phyloP scores from a whole-genome alignment of 1,140 invertebrate species.

The Dysdera silvatica region DNA sequence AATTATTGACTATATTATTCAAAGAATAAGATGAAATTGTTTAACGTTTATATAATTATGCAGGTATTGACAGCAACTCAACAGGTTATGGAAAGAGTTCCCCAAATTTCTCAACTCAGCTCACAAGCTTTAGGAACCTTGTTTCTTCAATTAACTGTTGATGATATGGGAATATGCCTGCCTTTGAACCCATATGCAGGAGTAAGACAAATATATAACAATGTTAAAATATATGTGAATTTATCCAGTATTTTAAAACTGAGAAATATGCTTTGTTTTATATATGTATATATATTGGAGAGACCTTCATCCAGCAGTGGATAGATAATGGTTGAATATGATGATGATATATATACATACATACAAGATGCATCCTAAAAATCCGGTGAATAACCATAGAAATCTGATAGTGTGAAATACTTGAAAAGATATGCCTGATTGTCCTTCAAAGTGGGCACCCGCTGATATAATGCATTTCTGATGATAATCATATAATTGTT shows the following conservation, averaged over 20 bases:
- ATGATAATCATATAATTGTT: too few species aligned
- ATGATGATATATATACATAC: too few species aligned
- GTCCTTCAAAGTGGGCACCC: too few species aligned
- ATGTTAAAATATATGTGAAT: background rate
- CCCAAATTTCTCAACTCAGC: conserved; percentile 39
- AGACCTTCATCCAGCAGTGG: too few species aligned
- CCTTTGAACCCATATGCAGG: conserved; percentile 74
- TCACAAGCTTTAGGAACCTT: conserved; percentile 66
- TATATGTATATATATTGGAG: background rate
- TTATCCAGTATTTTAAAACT: background rate
- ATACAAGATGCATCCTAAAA: background rate
- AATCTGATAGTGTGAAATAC: too few species aligned
- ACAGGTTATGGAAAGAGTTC: conserved; percentile 64
- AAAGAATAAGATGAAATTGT: background rate
- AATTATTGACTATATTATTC: background rate
- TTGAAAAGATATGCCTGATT: too few species aligned
- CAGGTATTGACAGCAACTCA: conserved; percentile 75
- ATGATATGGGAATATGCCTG: conserved; percentile 93
- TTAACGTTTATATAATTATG: conserved; percentile 7
- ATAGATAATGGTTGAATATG: too few species aligned
- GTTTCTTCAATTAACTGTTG: conserved; percentile 87
- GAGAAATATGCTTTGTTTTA: background rate
- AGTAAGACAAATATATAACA: conserved; percentile 32
- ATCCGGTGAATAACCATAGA: too few species aligned
- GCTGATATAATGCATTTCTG: too few species aligned